Evolutionary conservation across 2,113 vertebrate genomes (phyloP).

Genomic region (Petaurus breviceps): DNA sequence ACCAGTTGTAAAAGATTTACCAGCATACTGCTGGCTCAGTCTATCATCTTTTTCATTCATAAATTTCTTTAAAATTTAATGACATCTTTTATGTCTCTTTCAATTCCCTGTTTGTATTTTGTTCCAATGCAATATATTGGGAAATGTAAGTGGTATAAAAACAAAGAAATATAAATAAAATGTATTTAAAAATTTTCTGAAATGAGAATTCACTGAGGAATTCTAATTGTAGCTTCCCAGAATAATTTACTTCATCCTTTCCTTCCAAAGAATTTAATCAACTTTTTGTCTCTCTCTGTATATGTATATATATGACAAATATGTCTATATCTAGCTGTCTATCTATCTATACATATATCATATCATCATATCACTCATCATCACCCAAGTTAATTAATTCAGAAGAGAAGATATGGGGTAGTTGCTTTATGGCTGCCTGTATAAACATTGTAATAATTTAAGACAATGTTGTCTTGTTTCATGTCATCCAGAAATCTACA

Average conservation of each 20-base stretch:
- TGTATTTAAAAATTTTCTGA: slow-evolving; percentile 41
- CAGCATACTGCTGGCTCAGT: not conserved
- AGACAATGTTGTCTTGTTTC: slow-evolving; percentile 12
- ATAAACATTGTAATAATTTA: slow-evolving; percentile 39
- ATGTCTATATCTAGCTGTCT: too few species aligned
- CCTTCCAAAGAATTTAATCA: slow-evolving; percentile 56
- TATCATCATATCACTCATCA: slow-evolving; percentile 53
- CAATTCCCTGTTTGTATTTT: not conserved
- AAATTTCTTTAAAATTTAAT: not conserved
- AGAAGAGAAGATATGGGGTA: slow-evolving; percentile 25
- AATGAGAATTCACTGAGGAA: slow-evolving; percentile 31
- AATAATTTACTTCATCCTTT: slow-evolving; percentile 42
- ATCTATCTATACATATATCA: too few species aligned
- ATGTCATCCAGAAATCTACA: not conserved
- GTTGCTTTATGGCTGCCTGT: slow-evolving; percentile 18
- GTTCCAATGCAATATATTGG: not conserved
- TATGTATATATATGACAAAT: not conserved
- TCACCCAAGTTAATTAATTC: slow-evolving; percentile 51
- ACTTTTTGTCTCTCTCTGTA: slow-evolving; percentile 60
- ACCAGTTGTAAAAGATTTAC: not conserved
- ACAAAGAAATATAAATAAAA: slow-evolving; percentile 1
- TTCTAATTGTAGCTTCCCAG: slow-evolving; percentile 35
- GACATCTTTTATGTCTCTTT: not conserved
- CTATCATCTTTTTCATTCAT: not conserved
- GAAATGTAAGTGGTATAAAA: not conserved